Percentiles rank a stretch among this genome's conserved stretches.
These are phyloP conservation scores for Kradibia gibbosae DNA, from an alignment of 1,140 invertebrate species.

Conservation along the genomic window DNA sequence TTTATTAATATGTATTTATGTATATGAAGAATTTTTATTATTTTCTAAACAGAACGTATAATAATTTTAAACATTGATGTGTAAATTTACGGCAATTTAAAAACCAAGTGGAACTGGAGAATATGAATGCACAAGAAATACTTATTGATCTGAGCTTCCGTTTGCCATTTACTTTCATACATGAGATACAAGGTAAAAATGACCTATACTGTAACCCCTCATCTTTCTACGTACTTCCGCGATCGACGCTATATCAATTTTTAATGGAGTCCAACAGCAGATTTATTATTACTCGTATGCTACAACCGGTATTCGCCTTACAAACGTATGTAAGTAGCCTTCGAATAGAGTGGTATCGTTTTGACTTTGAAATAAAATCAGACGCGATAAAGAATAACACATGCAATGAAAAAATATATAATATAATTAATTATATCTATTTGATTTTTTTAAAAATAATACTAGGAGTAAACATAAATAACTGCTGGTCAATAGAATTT, in stretches of 20 bases:
- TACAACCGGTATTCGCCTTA: conserved; percentile 24
- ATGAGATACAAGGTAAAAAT: conserved; percentile 62
- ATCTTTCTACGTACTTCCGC: conserved; percentile 62
- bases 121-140: conserved; percentile 61
- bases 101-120: conserved; percentile 20
- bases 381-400: not conserved
- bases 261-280: conserved; percentile 60
- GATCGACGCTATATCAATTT: conserved; percentile 66
- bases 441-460: too few species aligned
- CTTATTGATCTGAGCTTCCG: conserved; percentile 70
- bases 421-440: not conserved
- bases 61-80: too few species aligned
- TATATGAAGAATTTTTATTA: too few species aligned
- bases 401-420: not conserved
- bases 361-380: not conserved
- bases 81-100: not conserved
- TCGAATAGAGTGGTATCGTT: not conserved
- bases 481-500: too few species aligned
- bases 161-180: conserved; percentile 65
- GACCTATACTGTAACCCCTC: too few species aligned
- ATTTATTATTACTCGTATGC: conserved; percentile 67
- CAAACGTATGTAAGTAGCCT: not conserved
- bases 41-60: too few species aligned
- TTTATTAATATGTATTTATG: too few species aligned
- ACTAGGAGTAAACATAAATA: too few species aligned